phyloP scores from a whole-genome alignment of 2,797 vertebrate species.

The Apodemus agrarius region DNA sequence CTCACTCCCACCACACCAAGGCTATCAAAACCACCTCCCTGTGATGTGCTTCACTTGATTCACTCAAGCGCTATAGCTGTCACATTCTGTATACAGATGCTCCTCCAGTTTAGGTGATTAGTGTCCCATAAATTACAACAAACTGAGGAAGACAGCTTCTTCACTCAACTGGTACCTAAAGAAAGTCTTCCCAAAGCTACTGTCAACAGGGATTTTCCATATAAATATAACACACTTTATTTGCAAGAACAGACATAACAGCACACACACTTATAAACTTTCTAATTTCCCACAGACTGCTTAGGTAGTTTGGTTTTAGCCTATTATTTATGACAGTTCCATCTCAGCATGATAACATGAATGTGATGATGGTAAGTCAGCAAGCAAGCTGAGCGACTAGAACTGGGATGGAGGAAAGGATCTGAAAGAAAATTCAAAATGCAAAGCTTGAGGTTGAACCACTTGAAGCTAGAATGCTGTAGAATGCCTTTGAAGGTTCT shows the following conservation, averaged over 20 bases:
- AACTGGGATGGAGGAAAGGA: background rate
- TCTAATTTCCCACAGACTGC: no score
- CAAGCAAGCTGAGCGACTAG: background rate
- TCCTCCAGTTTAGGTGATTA: slow-evolving; percentile 53
- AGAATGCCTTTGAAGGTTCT: background rate
- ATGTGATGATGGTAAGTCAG: background rate
- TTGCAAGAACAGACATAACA: no score
- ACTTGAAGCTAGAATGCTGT: background rate
- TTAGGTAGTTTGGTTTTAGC: no score
- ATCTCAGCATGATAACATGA: no score
- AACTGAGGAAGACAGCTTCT: slow-evolving; percentile 6
- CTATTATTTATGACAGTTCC: no score
- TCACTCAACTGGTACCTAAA: slow-evolving; percentile 17
- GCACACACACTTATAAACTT: no score
- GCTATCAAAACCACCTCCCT: background rate
- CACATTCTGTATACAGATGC: slow-evolving; percentile 61
- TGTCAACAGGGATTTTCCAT: background rate
- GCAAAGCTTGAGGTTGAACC: background rate
- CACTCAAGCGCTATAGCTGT: slow-evolving; percentile 22
- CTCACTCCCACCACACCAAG: background rate
- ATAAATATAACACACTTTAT: background rate
- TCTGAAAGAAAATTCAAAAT: background rate
- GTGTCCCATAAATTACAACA: slow-evolving; percentile 56
- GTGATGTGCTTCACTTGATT: background rate
- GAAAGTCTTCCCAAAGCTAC: slow-evolving; percentile 35